phyloP scores from a whole-genome alignment of 2,113 vertebrate species.

The Oryzias celebensis region DNA sequence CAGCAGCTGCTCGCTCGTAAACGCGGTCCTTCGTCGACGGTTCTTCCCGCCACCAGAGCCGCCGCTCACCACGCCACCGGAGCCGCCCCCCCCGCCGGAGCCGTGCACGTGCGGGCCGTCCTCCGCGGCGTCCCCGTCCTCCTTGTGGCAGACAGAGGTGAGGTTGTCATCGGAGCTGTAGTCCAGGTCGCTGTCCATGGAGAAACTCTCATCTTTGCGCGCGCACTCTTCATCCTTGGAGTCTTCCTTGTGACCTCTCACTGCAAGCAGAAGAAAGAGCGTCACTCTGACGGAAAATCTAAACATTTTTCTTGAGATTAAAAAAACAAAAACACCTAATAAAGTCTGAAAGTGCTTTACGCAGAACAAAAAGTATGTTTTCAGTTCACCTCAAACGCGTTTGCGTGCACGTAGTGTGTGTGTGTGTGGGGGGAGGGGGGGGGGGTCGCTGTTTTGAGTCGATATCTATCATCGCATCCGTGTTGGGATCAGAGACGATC shows the following conservation, averaged over 20 bases:
- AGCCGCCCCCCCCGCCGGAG: constrained; percentile 52
- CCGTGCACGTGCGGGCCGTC: constrained; percentile 61
- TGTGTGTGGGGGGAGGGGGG: too few species aligned
- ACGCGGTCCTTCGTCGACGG: constrained; percentile 91
- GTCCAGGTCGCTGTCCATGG: constrained; percentile 97
- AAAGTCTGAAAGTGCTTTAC: too few species aligned
- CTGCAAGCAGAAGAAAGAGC: constrained; percentile 49
- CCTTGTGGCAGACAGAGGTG: constrained; percentile 83
- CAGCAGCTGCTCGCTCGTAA: constrained; percentile 97
- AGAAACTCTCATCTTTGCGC: constrained; percentile 92
- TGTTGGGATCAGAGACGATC: constrained; percentile 22
- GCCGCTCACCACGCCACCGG: constrained; percentile 68
- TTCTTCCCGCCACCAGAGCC: constrained; percentile 84
- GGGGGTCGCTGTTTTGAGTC: constrained; percentile 9
- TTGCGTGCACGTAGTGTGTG: too few species aligned
- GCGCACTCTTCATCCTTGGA: constrained; percentile 85
- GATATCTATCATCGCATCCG: constrained; percentile 39
- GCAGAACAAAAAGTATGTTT: too few species aligned
- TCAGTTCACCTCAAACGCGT: too few species aligned
- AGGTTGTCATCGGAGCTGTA: constrained; percentile 98
- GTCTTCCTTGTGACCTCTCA: constrained; percentile 81
- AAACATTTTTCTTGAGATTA: neutral
- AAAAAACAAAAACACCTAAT: too few species aligned
- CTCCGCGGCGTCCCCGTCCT: constrained; percentile 75
- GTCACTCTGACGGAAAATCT: neutral